Evolutionary conservation across 1,140 invertebrate genomes (phyloP).

Genomic region (Dendrolimus kikuchii): DNA sequence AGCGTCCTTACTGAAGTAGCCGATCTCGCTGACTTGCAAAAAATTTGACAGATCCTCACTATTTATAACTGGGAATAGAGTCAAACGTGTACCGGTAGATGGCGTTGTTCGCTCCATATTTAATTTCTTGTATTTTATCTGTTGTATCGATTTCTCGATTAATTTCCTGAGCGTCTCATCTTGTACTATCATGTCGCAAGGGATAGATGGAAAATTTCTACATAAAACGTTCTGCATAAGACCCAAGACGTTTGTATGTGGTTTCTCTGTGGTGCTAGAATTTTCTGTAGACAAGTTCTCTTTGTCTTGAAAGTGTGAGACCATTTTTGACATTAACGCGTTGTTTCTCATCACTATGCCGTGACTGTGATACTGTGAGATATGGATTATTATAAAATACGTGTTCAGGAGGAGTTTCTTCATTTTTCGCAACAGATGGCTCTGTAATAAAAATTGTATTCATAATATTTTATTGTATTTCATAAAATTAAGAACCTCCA

Average conservation of each 20-base stretch:
- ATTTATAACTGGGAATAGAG: constrained; percentile 35
- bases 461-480: too few species aligned
- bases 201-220: constrained; percentile 49
- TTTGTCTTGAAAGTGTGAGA: constrained; percentile 44
- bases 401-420: too few species aligned
- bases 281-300: constrained; percentile 20
- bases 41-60: constrained; percentile 43
- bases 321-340: constrained; percentile 52
- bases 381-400: too few species aligned
- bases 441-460: too few species aligned
- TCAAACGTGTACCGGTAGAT: constrained; percentile 15
- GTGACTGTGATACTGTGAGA: not conserved
- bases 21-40: constrained; percentile 25
- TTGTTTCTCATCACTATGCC: constrained; percentile 49
- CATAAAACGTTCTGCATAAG: constrained; percentile 55
- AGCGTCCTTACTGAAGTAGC: constrained; percentile 14
- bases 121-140: constrained; percentile 43
- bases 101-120: constrained; percentile 31
- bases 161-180: constrained; percentile 43
- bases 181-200: constrained; percentile 42
- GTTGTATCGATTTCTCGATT: constrained; percentile 48
- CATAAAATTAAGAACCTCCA: too few species aligned
- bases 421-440: too few species aligned
- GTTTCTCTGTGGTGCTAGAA: constrained; percentile 5
- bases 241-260: constrained; percentile 18